Percentiles rank a stretch among this genome's conserved stretches.
Evolutionary conservation across 2,797 vertebrate species (phyloP).

Genomic region (Melanotaenia nigrans): DNA sequence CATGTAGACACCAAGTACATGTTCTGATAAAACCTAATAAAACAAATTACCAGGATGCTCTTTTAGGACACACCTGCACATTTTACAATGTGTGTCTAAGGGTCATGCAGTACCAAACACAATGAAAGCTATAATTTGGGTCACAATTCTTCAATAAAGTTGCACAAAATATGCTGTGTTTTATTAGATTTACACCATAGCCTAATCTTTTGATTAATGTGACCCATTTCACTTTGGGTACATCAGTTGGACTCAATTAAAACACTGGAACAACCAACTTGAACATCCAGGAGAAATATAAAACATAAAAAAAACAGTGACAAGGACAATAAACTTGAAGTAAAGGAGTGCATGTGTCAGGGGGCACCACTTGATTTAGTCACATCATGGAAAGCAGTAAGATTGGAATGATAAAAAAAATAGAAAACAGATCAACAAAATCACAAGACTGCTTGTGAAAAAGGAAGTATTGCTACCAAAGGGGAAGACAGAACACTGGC

Average conservation of each 20-base stretch:
- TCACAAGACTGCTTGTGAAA: slow-evolving; percentile 23
- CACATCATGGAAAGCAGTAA: background rate
- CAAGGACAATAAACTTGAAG: background rate
- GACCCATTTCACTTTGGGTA: background rate
- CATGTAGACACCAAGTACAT: slow-evolving; percentile 5
- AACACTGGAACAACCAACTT: background rate
- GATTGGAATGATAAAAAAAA: background rate
- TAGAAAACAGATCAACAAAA: background rate
- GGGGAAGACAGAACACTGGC: background rate
- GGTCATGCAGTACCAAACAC: background rate
- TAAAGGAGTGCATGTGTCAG: background rate
- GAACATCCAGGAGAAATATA: background rate
- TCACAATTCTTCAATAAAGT: slow-evolving; percentile 10
- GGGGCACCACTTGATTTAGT: background rate
- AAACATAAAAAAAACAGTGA: background rate
- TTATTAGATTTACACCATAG: background rate
- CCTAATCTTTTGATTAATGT: background rate
- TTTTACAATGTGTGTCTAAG: slow-evolving; percentile 14
- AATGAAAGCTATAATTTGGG: slow-evolving; percentile 10
- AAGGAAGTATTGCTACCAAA: slow-evolving; percentile 22
- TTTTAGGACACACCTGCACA: background rate
- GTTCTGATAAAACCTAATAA: slow-evolving; percentile 12
- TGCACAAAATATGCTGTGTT: background rate
- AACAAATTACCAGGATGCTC: slow-evolving; percentile 15
- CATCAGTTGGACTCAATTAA: background rate